These are phyloP conservation scores for Papilio polyxenes DNA, from an alignment of 1,140 invertebrate genomes.

Conservation along the genomic window DNA sequence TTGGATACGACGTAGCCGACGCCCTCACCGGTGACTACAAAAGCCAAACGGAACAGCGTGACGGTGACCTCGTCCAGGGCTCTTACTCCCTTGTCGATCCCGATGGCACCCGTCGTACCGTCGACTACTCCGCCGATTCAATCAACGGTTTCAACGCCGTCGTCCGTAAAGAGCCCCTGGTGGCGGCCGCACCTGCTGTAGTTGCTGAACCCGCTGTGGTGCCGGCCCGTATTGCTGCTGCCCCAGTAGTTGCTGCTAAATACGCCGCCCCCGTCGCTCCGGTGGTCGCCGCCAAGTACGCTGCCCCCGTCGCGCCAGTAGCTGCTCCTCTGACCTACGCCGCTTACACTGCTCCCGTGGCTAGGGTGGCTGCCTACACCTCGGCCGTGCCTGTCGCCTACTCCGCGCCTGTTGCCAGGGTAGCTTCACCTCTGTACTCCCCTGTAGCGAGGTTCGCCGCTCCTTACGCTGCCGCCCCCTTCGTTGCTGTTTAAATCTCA, in stretches of 20 bases:
- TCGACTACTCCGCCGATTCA: conserved; percentile 83
- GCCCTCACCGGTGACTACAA: conserved; percentile 80
- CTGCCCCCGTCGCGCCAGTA: conserved; percentile 50
- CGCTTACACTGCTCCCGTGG: conserved; percentile 51
- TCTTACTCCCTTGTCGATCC: conserved; percentile 83
- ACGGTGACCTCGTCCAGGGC: conserved; percentile 84
- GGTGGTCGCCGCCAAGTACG: conserved; percentile 52
- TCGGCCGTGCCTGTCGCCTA: conserved; percentile 50
- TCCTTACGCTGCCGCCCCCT: conserved; percentile 51
- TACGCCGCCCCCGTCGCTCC: conserved; percentile 46
- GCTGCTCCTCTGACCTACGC: conserved; percentile 47
- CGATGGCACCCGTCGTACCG: conserved; percentile 83
- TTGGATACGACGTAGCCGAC: conserved; percentile 85
- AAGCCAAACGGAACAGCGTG: conserved; percentile 74
- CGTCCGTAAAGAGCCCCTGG: conserved; percentile 73
- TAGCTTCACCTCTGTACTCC: conserved; percentile 41
- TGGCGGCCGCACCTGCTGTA: conserved; percentile 63
- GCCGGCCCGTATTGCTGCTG: conserved; percentile 52
- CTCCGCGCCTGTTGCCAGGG: conserved; percentile 49
- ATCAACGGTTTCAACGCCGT: conserved; percentile 81
- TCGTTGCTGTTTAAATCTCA: conserved; percentile 58
- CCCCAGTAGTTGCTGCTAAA: conserved; percentile 30
- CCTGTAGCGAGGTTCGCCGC: conserved; percentile 53
- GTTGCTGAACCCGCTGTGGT: conserved; percentile 56
- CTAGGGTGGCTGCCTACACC: conserved; percentile 51